These are phyloP conservation scores for Tursiops truncatus DNA, from an alignment of 2,113 vertebrate genomes.

Conservation along the genomic window DNA sequence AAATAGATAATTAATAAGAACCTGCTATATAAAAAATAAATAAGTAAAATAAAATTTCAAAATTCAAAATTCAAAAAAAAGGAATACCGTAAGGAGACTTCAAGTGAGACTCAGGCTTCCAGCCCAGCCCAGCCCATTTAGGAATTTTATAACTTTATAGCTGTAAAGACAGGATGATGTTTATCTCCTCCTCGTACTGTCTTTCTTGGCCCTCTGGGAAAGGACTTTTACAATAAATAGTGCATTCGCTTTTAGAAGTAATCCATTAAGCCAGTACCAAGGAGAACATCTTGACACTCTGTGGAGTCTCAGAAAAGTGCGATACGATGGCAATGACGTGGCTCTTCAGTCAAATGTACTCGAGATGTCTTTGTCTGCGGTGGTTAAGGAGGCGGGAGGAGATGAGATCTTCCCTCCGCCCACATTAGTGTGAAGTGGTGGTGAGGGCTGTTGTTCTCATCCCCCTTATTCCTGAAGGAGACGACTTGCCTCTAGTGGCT, in stretches of 20 bases:
- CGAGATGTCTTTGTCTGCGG: not conserved
- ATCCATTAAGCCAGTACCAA: constrained; percentile 41
- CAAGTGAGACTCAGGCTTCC: not conserved
- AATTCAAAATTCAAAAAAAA: too few species aligned
- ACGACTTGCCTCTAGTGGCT: not conserved
- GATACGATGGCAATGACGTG: not conserved
- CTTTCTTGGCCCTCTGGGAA: not conserved
- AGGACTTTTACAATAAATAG: not conserved
- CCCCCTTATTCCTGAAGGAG: not conserved
- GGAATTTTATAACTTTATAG: not conserved
- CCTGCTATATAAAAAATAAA: too few species aligned
- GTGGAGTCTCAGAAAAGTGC: not conserved
- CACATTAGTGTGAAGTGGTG: not conserved
- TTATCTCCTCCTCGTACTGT: not conserved
- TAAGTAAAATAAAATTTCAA: too few species aligned
- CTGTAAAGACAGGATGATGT: not conserved
- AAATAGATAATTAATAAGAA: too few species aligned
- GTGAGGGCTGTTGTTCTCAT: not conserved
- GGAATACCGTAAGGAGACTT: not conserved
- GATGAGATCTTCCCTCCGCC: not conserved
- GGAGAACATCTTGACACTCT: constrained; percentile 65
- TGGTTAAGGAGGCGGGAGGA: not conserved
- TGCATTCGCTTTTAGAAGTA: not conserved
- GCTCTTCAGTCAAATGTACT: not conserved
- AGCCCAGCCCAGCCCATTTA: too few species aligned